Evolutionary conservation across 2,888 invertebrate species (phyloP).

Genomic region (Chouioia cunea): DNA sequence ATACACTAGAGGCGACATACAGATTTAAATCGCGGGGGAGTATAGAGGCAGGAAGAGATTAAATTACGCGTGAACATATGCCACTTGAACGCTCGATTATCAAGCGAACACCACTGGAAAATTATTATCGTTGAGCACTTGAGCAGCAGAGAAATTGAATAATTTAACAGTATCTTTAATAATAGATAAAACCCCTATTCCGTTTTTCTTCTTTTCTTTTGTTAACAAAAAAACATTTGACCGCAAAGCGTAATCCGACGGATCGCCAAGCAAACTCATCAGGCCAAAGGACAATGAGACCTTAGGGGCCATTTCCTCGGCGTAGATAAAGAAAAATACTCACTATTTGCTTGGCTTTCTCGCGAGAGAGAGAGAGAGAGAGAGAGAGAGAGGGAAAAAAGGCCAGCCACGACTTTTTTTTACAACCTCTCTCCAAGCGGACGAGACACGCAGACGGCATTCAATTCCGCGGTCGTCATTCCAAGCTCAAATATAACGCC

Average conservation of each 20-base stretch:
- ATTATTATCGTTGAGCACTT: background rate
- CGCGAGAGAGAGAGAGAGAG: background rate
- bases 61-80: constrained; percentile 52
- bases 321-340: constrained; percentile 25
- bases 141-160: too few relatives aligned
- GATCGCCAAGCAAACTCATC: constrained; percentile 3
- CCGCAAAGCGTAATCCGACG: background rate
- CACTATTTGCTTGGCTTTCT: too few relatives aligned
- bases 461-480: constrained; percentile 66
- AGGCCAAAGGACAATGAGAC: constrained; percentile 35
- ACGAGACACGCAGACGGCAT: constrained; percentile 50
- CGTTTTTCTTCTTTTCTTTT: background rate
- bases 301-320: constrained; percentile 46
- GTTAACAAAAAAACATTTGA: background rate
- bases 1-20: background rate
- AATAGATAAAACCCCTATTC: too few relatives aligned
- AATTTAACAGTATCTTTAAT: too few relatives aligned
- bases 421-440: constrained; percentile 10
- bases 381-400: constrained; percentile 17
- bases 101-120: background rate
- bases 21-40: constrained; percentile 42
- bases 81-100: constrained; percentile 43
- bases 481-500: constrained; percentile 67
- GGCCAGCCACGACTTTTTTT: constrained; percentile 23
- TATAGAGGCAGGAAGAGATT: constrained; percentile 42